Base-by-base conservation (phyloP, 1,140 invertebrate species). In the Ericerus pela region DNA sequence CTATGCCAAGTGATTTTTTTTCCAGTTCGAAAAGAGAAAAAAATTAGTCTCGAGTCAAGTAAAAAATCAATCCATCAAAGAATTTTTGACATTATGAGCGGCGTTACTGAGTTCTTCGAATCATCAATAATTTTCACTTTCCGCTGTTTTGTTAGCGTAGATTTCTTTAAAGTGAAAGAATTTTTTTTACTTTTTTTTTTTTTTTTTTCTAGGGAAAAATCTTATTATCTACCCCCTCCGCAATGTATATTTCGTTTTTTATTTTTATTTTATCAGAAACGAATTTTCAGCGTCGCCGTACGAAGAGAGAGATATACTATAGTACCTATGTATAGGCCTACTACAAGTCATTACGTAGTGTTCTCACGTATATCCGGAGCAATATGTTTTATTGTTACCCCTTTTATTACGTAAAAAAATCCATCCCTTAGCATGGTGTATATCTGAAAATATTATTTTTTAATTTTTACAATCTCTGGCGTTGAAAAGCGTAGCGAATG, bases 121-220 rank as follows among this genome's bases (percentile, higher is more conserved):
- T 47, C 41, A 47, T 47, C 41, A 47, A 47, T 47, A 47, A 47
- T 47, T 47, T 47, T 47, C 41, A 47, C 41, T 47, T 47, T 47
- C 41, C 41, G 41, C 20, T 24, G 41, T 47, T 47, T 47, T 47
- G 16, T 22, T 47, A 47, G 41, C 41, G 41, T 47, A n/a, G 41
- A 47, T 47, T 47, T 47, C 41, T 47, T 47, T 47, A 47, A 47
- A 18, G 41, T 24, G 41, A 24, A 47, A 47, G 41, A 47, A 47
- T 47, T 47, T 47, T 47, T 47, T n/a, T n/a, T n/a, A n/a, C n/a
- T n/a, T n/a, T n/a, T n/a, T n/a, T n/a, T n/a, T n/a, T n/a, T n/a
- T n/a, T n/a, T n/a, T n/a, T n/a, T n/a, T n/a, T n/a, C n/a, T 47
- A 24, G 20, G 41, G 41, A 24, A 47, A 47, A 47, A 38, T 38